Base-by-base conservation (phyloP, 2,888 invertebrate genomes). In the Oxytorus armatus region DNA sequence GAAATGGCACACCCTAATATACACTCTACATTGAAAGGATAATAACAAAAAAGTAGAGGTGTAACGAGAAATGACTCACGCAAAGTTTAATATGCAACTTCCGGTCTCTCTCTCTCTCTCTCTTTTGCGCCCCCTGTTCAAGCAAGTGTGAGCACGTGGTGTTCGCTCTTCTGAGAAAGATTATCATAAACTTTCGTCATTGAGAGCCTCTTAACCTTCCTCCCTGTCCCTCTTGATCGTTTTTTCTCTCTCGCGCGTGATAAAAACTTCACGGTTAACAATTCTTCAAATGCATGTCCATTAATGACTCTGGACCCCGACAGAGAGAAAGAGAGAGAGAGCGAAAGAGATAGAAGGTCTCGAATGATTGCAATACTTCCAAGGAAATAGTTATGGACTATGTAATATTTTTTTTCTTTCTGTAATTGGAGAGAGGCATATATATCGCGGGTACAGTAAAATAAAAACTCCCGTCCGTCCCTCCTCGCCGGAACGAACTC, bases 71-170 rank as follows among this genome's bases (percentile, higher is more conserved):
- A 74, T 74, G 76, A 77, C 70, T 81, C 69, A 68, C 42, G 57
- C 49, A 33, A 33, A 69, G 47, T 73, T 75, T 78, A 73, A 73
- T 78, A 73, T 65, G 11, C 36, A 18, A 72, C 66, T 76, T 80
- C 79, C 77, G 79, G 77, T 55, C 69, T 21, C 18, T 68, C 33
- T 23, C 57, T 77, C 57, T 68, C 57, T 72, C 53, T 79, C 36
- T 49, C 55, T 77, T 68, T 57, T 51, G 21, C 21, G 23, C 5
- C n/a, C 10, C 14, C 36, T 75, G 11, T 36, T 44, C 42, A 49
- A 75, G 49, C 80, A 57, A 74, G 80, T 77, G 69, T 74, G 77
- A 82, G 82, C 85, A 83, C 82, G 83, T 84, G 82, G 82, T 82
- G 76, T 80, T 69, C 76, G 61, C 81, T 83, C 75, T 82, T 83